Evolutionary conservation across 2,797 vertebrate species (phyloP).

Genomic region (Malacoraja senta): DNA sequence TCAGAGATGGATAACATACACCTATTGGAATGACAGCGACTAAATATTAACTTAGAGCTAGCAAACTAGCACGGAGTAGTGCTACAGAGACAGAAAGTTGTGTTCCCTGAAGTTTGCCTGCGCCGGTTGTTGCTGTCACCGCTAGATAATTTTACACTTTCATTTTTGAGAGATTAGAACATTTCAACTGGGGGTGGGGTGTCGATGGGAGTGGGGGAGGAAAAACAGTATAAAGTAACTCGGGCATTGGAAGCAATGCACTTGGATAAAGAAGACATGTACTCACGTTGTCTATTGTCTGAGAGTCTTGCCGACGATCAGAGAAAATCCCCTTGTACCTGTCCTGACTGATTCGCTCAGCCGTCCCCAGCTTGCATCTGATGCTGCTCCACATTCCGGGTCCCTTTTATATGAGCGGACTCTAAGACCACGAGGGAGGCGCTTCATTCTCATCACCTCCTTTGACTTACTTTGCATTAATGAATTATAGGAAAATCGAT

Average conservation of each 20-base stretch:
- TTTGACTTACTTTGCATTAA: slow-evolving; percentile 27
- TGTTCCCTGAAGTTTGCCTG: background rate
- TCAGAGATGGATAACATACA: background rate
- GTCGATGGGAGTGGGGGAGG: background rate
- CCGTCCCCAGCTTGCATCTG: slow-evolving; percentile 19
- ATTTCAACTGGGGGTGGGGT: background rate
- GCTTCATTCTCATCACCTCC: slow-evolving; percentile 12
- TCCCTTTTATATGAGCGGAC: slow-evolving; percentile 3
- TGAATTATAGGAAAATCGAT: slow-evolving; percentile 34
- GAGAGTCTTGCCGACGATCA: background rate
- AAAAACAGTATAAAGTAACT: background rate
- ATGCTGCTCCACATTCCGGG: background rate
- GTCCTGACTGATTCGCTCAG: background rate
- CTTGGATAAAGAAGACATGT: background rate
- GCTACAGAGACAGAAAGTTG: background rate
- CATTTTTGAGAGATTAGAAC: background rate
- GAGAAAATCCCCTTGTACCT: background rate
- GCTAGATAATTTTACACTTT: background rate
- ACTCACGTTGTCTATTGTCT: slow-evolving; percentile 5
- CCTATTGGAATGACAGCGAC: too few relatives aligned
- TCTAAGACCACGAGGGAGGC: slow-evolving; percentile 14
- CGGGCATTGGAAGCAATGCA: background rate
- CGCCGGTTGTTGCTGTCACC: background rate
- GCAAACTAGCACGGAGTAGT: background rate
- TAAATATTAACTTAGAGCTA: background rate